Percentiles rank a stretch among this genome's conserved stretches.
Conservation (phyloP, 1,140 invertebrate genomes). For the Theocolax elegans region DNA sequence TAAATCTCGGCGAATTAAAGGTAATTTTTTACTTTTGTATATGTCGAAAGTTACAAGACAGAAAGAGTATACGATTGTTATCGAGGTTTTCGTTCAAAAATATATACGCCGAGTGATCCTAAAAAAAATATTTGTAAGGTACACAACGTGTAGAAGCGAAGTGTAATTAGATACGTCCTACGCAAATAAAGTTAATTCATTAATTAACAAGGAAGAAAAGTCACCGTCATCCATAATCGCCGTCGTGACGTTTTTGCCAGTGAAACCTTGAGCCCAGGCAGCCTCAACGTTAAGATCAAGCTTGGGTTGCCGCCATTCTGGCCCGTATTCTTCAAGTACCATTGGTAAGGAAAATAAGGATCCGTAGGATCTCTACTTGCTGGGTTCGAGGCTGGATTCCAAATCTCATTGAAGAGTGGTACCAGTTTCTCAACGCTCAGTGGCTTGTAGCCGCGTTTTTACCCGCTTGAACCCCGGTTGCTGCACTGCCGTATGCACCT, state of each 20-base stretch:
- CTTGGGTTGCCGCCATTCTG: slow-evolving; percentile 97
- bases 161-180: no score
- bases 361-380: slow-evolving; percentile 83
- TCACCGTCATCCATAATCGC: slow-evolving; percentile 99
- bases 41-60: no score
- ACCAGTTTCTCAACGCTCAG: slow-evolving; percentile 76
- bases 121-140: no score
- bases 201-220: not conserved
- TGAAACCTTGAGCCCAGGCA: slow-evolving; percentile 96
- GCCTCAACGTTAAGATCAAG: slow-evolving; percentile 98
- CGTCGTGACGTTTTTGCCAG: slow-evolving; percentile 98
- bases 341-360: slow-evolving; percentile 93
- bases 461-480: slow-evolving; percentile 90
- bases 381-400: slow-evolving; percentile 54
- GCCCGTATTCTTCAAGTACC: slow-evolving; percentile 98
- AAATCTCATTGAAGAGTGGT: slow-evolving; percentile 58
- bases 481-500: slow-evolving; percentile 90
- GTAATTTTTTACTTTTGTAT: no score
- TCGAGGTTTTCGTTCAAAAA: no score
- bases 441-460: slow-evolving; percentile 85
- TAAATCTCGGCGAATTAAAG: no score
- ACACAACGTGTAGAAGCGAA: no score
- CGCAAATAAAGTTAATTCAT: no score
- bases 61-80: no score
- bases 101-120: no score